Evolutionary conservation across 2,888 invertebrate species (phyloP), one percentile per base, ranked within the genome.

Genomic region (Meloe dianella): DNA sequence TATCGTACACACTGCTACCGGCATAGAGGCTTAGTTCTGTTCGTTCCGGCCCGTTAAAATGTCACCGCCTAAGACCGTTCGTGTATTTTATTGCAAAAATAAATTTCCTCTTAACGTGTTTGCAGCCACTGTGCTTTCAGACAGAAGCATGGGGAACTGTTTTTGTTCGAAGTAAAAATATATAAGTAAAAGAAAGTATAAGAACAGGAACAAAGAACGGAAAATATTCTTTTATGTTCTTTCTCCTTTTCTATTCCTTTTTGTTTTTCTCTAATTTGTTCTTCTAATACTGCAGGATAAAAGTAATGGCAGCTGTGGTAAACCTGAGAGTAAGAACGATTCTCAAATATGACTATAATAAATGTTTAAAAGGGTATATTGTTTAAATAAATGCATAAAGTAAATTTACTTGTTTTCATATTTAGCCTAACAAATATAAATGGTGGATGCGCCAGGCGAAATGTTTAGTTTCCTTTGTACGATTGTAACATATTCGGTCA

Each of bases 11-110:
- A 58, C 54, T 61, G 30, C 65, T 59, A 54, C 20, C 60, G 24
- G 10, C 38, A n/a, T 56, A 35, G 61, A 54, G 54, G 66, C 66
- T 69, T 69, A 70, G 68, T 70, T 72, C 69, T 68, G 72, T 54
- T 69, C 74, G 73, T 75, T 74, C 73, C 74, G 69, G 71, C 68
- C 75, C 75, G 77, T 78, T 76, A 77, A 78, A 77, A 76, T 76
- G 78, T 77, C 78, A 77, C 75, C 75, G 70, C 66, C 75, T 75
- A 75, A 76, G 77, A 75, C 75, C 75, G 74, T 71, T 75, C 65
- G 72, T 73, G 76, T 78, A 76, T 77, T 78, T 78, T 78, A 77
- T 78, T 75, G 73, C 77, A 76, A 77, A 78, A 77, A 78, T 77
- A 77, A 78, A 78, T 77, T 78, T 75, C 71, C 70, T 60, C 65